Evolutionary conservation across 1,140 invertebrate genomes (phyloP).

Genomic region (Zaprionus africanus): DNA sequence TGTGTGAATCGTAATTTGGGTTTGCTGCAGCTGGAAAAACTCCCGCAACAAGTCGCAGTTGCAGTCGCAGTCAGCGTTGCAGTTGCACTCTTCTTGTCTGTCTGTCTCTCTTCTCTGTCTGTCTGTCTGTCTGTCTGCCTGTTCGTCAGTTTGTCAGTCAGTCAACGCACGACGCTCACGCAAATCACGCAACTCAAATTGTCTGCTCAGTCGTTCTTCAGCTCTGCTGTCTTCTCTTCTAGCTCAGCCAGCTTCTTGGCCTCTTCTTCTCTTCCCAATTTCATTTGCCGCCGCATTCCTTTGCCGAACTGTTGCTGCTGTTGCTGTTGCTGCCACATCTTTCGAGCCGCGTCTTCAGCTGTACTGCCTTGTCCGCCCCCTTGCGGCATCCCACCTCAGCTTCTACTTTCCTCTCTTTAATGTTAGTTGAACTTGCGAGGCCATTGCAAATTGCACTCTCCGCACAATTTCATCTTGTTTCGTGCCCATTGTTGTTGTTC

Average conservation of each 20-base stretch:
- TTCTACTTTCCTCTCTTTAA: conserved; percentile 56
- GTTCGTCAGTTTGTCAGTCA: conserved; percentile 54
- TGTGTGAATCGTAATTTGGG: conserved; percentile 29
- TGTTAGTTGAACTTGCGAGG: conserved; percentile 79
- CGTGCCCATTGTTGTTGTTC: conserved; percentile 31
- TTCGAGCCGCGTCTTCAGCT: conserved; percentile 46
- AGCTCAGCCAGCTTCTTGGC: conserved; percentile 9
- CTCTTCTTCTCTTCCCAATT: conserved; percentile 48
- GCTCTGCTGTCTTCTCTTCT: conserved; percentile 6
- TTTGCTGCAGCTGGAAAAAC: conserved; percentile 51
- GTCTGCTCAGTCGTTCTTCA: conserved; percentile 28
- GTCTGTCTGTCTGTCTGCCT: conserved; percentile 38
- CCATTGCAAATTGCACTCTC: conserved; percentile 75
- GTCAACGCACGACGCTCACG: conserved; percentile 83
- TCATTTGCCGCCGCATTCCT: conserved; percentile 64
- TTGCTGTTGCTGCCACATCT: conserved; percentile 27
- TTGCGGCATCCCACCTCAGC: neutral
- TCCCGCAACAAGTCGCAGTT: conserved; percentile 53
- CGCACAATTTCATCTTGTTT: conserved; percentile 52
- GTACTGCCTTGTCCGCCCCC: neutral
- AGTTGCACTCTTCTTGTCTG: conserved; percentile 28
- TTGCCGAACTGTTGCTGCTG: conserved; percentile 22
- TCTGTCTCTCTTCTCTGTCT: conserved; percentile 55
- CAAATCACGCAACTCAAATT: conserved; percentile 83
- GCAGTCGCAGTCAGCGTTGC: conserved; percentile 10